Conservation (phyloP, 2,113 vertebrate genomes). For the Dasyornis broadbenti region DNA sequence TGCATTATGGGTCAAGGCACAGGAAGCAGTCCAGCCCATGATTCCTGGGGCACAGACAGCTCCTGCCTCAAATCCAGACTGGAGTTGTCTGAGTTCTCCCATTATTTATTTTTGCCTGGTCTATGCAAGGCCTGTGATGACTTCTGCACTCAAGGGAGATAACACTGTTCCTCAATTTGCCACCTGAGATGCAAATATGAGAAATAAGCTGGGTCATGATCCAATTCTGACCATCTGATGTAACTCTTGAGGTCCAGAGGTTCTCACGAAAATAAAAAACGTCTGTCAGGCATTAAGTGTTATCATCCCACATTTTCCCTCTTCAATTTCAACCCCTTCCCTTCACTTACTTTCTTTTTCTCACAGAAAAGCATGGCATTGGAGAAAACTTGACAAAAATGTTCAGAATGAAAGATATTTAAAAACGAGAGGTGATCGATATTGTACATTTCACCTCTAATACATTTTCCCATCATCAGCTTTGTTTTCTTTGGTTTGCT, state of each 20-base stretch:
- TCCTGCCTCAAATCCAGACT: background rate
- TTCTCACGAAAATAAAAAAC: background rate
- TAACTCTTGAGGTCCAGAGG: background rate
- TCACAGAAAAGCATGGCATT: background rate
- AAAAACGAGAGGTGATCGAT: background rate
- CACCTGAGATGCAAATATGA: background rate
- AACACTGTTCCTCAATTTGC: background rate
- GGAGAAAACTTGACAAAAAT: background rate
- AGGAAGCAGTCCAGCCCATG: background rate
- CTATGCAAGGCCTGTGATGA: background rate
- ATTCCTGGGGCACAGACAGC: background rate
- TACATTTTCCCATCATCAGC: background rate
- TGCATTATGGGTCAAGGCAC: background rate
- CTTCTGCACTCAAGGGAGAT: background rate
- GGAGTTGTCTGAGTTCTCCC: background rate
- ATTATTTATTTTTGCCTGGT: background rate
- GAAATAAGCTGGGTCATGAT: background rate
- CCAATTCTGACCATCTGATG: background rate
- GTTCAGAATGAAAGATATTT: background rate
- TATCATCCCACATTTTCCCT: fast-evolving
- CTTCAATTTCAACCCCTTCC: background rate
- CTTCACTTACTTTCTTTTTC: background rate
- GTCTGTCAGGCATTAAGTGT: background rate
- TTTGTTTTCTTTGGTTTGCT: background rate
- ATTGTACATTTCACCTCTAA: background rate